Evolutionary conservation across 2,888 invertebrate species (phyloP).

Genomic region (Trypoxylon attenuatum): DNA sequence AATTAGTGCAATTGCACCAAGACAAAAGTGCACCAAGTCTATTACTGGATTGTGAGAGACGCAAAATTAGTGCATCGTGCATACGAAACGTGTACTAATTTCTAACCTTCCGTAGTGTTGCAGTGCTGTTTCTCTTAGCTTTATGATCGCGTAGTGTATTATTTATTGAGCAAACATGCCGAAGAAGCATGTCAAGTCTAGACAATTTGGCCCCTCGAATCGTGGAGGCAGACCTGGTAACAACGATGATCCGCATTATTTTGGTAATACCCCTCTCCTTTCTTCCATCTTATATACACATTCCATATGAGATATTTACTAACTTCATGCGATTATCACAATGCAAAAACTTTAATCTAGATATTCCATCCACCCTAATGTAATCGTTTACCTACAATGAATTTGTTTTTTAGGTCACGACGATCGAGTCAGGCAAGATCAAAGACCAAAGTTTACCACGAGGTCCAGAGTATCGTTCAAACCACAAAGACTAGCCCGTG

Average conservation of each 20-base stretch:
- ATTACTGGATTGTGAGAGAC: no score
- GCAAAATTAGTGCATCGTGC: neutral
- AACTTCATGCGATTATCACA: neutral
- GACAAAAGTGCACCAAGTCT: no score
- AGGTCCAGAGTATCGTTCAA: constrained; percentile 67
- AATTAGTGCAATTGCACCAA: no score
- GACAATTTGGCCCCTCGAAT: constrained; percentile 46
- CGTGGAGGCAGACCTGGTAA: constrained; percentile 35
- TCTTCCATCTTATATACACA: no score
- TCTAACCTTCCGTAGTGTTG: constrained; percentile 10
- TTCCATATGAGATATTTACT: neutral
- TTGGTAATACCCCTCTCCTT: constrained; percentile 44
- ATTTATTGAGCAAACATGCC: constrained; percentile 59
- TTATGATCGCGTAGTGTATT: constrained; percentile 9
- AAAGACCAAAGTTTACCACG: constrained; percentile 24
- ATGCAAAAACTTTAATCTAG: neutral
- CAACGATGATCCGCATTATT: constrained; percentile 56
- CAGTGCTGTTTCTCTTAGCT: constrained; percentile 6
- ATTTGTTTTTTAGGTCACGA: constrained; percentile 58
- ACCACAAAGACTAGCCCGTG: constrained; percentile 44
- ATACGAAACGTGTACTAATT: neutral
- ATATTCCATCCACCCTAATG: no score
- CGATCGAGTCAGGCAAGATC: constrained; percentile 52
- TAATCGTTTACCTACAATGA: neutral
- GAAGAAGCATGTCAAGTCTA: constrained; percentile 58